Conservation (phyloP, 1,140 invertebrate genomes). For the Ooceraea biroi region DNA sequence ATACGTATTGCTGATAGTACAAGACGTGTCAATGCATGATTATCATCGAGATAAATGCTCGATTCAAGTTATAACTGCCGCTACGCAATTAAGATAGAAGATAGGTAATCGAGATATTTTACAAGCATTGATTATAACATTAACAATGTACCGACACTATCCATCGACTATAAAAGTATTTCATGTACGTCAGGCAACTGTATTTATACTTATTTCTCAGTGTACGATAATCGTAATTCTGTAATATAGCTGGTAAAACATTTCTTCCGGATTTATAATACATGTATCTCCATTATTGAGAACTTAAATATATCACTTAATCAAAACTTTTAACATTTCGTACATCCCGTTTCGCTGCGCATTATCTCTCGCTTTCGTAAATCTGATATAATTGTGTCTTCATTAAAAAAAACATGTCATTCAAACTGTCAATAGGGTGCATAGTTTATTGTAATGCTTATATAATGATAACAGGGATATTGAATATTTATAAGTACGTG, state of each 20-base stretch:
- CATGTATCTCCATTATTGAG: too few relatives aligned
- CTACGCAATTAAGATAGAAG: conserved; percentile 46
- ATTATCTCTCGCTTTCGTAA: not conserved
- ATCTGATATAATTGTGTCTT: conserved; percentile 2
- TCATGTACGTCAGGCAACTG: not conserved
- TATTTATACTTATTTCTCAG: conserved; percentile 43
- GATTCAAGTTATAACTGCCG: conserved; percentile 56
- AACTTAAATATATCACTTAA: conserved; percentile 38
- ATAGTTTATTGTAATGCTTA: not conserved
- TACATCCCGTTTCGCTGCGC: too few relatives aligned
- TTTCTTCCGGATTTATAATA: conserved; percentile 25
- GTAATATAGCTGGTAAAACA: conserved; percentile 31
- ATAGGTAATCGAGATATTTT: conserved; percentile 29
- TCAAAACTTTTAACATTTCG: conserved; percentile 22
- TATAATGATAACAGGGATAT: not conserved
- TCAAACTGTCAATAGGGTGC: not conserved
- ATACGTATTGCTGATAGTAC: conserved; percentile 18
- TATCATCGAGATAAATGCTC: conserved; percentile 15
- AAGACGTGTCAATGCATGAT: conserved; percentile 18
- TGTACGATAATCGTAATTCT: conserved; percentile 23
- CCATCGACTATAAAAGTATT: conserved; percentile 5
- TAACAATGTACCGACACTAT: conserved; percentile 22
- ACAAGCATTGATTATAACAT: conserved; percentile 28
- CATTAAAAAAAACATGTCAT: not conserved
- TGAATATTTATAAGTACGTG: not conserved